phyloP scores from a whole-genome alignment of 1,140 invertebrate genomes.

The Plectrocnemia conspersa region DNA sequence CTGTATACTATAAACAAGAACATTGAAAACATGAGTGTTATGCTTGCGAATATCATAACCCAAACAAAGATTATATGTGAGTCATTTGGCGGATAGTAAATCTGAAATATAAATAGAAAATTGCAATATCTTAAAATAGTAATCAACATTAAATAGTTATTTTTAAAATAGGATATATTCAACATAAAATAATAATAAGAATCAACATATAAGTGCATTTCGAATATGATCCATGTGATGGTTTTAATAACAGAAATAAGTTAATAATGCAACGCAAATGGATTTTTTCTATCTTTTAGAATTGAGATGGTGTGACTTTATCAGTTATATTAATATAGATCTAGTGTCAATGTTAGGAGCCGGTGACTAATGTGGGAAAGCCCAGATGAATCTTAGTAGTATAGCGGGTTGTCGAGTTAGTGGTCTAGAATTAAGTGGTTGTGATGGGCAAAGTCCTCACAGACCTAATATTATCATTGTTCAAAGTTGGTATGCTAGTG shows the following conservation, averaged over 20 bases:
- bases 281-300: no score
- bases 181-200: background rate
- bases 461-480: no score
- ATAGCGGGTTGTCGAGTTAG: no score
- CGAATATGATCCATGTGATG: background rate
- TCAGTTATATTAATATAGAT: no score
- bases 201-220: background rate
- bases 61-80: slow-evolving; percentile 15
- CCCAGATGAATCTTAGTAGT: no score
- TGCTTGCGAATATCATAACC: slow-evolving; percentile 19
- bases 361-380: no score
- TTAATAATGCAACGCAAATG: no score
- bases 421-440: no score
- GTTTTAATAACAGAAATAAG: background rate
- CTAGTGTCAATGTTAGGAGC: no score
- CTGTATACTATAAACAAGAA: slow-evolving; percentile 15
- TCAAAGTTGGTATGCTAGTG: no score
- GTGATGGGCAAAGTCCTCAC: no score
- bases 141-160: background rate
- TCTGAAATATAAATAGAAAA: slow-evolving; percentile 17
- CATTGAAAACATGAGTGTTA: slow-evolving; percentile 15
- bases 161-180: background rate
- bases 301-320: no score
- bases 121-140: background rate
- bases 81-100: slow-evolving; percentile 15